Evolutionary conservation across 2,113 vertebrate species (phyloP).

Genomic region (Syngnathoides biaculeatus): DNA sequence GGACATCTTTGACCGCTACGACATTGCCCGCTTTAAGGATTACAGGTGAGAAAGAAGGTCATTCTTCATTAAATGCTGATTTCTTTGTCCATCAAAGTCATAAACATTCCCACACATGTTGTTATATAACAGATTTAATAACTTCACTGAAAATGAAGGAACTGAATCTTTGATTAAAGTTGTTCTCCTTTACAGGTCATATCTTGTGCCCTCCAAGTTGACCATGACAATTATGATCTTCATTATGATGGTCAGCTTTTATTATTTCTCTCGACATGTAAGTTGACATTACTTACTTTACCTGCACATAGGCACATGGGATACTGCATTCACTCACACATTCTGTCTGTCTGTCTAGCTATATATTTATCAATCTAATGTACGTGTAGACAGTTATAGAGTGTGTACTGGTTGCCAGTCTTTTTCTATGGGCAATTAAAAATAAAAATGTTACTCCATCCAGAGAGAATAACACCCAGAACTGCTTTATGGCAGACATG

Average conservation of each 20-base stretch:
- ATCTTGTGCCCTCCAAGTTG: slow-evolving; percentile 84
- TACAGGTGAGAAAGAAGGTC: slow-evolving; percentile 71
- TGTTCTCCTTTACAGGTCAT: slow-evolving; percentile 63
- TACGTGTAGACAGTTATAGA: too few relatives aligned
- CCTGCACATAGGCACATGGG: not conserved
- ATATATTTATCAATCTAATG: too few relatives aligned
- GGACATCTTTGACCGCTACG: slow-evolving; percentile 85
- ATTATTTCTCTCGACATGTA: slow-evolving; percentile 94
- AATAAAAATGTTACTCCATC: too few relatives aligned
- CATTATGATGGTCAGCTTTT: slow-evolving; percentile 94
- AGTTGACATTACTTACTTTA: slow-evolving; percentile 50
- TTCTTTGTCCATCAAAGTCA: not conserved
- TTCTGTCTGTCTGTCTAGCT: not conserved
- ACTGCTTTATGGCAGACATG: too few relatives aligned
- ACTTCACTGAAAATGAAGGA: not conserved
- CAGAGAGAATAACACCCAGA: too few relatives aligned
- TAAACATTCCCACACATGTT: not conserved
- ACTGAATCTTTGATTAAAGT: not conserved
- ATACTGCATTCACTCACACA: not conserved
- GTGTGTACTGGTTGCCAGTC: too few relatives aligned
- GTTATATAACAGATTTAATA: not conserved
- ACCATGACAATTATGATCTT: slow-evolving; percentile 88
- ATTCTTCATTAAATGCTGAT: not conserved
- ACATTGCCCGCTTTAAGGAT: slow-evolving; percentile 76
- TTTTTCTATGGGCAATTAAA: too few relatives aligned